Conservation (phyloP, 2,113 vertebrate genomes). For the Polypterus bichir region DNA sequence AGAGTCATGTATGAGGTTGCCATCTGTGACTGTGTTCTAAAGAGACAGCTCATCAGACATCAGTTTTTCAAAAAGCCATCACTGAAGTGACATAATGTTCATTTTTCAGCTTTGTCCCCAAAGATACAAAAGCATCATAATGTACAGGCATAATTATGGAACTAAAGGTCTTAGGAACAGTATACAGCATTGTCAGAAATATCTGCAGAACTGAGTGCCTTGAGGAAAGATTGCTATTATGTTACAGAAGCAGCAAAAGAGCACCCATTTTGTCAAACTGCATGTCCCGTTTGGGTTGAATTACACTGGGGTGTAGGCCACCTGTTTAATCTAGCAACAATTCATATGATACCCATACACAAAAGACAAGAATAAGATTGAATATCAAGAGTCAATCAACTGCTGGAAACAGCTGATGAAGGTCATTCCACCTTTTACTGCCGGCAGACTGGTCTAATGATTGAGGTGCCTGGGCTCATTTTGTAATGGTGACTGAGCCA, state of each 20-base stretch:
- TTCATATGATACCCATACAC: neutral
- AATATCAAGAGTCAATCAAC: neutral
- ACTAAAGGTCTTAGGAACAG: neutral
- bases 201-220: neutral
- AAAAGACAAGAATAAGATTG: neutral
- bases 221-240: neutral
- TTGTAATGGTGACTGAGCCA: too few species aligned
- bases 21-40: too few species aligned
- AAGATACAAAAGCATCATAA: too few species aligned
- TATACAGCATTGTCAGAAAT: neutral
- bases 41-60: too few species aligned
- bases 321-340: neutral
- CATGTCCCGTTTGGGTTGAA: neutral
- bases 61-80: too few species aligned
- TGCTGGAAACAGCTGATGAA: neutral
- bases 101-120: too few species aligned
- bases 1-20: too few species aligned
- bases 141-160: neutral
- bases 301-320: neutral
- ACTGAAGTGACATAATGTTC: too few species aligned
- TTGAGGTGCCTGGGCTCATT: too few species aligned
- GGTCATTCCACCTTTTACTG: too few species aligned
- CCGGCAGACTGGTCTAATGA: too few species aligned
- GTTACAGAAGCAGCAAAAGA: neutral
- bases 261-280: neutral